Evolutionary conservation across 1,140 invertebrate species (phyloP).

Genomic region (Cepaea nemoralis): DNA sequence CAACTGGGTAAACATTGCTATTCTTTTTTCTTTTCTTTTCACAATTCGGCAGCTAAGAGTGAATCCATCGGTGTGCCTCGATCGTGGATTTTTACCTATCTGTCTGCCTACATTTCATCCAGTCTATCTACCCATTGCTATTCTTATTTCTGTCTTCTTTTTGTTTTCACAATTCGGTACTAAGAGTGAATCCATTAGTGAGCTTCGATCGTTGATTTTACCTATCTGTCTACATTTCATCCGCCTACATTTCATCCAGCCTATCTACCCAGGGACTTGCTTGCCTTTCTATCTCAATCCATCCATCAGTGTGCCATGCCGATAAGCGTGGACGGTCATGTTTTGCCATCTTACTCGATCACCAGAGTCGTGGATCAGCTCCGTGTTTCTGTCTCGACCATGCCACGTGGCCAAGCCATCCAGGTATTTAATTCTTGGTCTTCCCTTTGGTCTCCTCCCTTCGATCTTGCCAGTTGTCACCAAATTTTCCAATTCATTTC

Average conservation of each 20-base stretch:
- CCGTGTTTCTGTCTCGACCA: too few species aligned
- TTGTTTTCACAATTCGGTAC: neutral
- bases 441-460: too few species aligned
- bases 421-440: too few species aligned
- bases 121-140: neutral
- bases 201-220: neutral
- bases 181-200: neutral
- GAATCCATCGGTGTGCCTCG: neutral
- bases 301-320: too few species aligned
- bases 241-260: neutral
- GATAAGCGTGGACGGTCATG: too few species aligned
- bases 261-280: neutral
- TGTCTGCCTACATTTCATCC: neutral
- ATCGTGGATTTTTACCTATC: neutral
- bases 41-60: too few species aligned
- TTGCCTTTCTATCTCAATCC: neutral
- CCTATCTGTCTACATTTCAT: neutral
- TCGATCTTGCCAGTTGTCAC: too few species aligned
- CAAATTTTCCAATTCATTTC: too few species aligned
- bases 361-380: too few species aligned
- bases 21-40: neutral
- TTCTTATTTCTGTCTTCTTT: neutral
- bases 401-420: too few species aligned
- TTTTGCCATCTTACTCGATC: too few species aligned
- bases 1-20: slow-evolving; percentile 15